Conservation (phyloP, 2,797 vertebrate genomes). For the Sebastes iracundus region DNA sequence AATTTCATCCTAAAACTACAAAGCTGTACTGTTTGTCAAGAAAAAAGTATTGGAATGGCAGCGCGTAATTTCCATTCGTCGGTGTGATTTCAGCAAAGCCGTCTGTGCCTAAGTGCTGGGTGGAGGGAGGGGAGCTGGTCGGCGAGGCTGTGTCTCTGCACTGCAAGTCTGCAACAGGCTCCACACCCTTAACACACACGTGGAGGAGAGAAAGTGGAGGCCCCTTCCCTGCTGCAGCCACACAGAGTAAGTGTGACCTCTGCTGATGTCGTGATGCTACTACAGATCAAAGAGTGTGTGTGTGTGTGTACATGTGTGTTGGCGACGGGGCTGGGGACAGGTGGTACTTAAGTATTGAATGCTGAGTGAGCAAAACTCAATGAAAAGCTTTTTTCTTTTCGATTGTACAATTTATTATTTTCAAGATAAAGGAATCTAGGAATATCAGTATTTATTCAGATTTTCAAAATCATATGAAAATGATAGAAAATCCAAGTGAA, state of each 20-base stretch:
- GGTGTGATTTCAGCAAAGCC: slow-evolving; percentile 73
- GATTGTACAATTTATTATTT: background rate
- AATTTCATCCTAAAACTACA: background rate
- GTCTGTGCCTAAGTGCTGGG: slow-evolving; percentile 79
- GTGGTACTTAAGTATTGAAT: background rate
- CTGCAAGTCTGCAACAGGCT: slow-evolving; percentile 76
- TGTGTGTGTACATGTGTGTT: too few species aligned
- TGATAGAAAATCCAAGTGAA: background rate
- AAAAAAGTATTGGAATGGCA: background rate
- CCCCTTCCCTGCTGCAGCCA: slow-evolving; percentile 52
- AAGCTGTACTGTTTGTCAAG: background rate
- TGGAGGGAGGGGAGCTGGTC: slow-evolving; percentile 66
- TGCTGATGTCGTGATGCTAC: slow-evolving; percentile 61
- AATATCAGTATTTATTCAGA: background rate
- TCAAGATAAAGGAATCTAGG: background rate
- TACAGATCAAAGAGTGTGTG: slow-evolving; percentile 39
- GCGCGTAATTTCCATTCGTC: background rate
- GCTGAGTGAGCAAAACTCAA: background rate
- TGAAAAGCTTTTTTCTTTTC: background rate
- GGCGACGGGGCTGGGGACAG: background rate
- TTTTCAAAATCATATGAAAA: background rate
- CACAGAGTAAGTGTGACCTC: slow-evolving; percentile 83
- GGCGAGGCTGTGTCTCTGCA: slow-evolving; percentile 70
- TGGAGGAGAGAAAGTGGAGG: slow-evolving; percentile 72
- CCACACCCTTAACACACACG: slow-evolving; percentile 72